A percentile compares a stretch with the other conserved stretches of the same genome.
Evolutionary conservation across 1,140 invertebrate genomes (phyloP).

Genomic region (Hormaphis cornu): DNA sequence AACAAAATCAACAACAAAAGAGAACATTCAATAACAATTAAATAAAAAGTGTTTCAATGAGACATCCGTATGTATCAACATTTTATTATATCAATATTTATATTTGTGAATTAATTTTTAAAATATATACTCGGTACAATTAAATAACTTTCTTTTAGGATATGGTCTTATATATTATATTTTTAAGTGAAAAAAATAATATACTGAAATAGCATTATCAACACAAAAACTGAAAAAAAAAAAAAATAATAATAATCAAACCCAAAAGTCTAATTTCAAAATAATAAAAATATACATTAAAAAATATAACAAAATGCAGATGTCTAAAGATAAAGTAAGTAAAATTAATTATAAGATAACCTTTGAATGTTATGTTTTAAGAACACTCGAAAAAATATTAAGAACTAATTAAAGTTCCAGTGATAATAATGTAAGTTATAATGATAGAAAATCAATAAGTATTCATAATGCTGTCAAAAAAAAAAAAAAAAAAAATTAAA

Average conservation of each 20-base stretch:
- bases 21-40: background rate
- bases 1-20: background rate
- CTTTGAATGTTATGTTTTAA: no score
- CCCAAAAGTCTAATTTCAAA: background rate
- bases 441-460: no score
- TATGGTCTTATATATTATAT: background rate
- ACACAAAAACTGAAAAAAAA: background rate
- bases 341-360: no score
- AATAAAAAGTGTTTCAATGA: no score
- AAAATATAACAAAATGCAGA: background rate
- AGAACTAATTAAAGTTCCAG: no score
- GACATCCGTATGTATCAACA: no score
- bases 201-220: background rate
- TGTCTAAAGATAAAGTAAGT: no score
- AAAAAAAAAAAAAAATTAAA: no score
- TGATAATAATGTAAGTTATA: no score
- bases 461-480: no score
- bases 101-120: background rate
- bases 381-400: no score
- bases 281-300: conserved; percentile 1
- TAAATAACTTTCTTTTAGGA: background rate
- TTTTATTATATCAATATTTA: no score
- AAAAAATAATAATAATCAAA: conserved; percentile 4
- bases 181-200: background rate
- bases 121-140: background rate